Percentiles rank a stretch among this genome's conserved stretches.
These are phyloP conservation scores for Scaptomyza reducta DNA, from an alignment of 2,888 invertebrate species.

Conservation along the genomic window DNA sequence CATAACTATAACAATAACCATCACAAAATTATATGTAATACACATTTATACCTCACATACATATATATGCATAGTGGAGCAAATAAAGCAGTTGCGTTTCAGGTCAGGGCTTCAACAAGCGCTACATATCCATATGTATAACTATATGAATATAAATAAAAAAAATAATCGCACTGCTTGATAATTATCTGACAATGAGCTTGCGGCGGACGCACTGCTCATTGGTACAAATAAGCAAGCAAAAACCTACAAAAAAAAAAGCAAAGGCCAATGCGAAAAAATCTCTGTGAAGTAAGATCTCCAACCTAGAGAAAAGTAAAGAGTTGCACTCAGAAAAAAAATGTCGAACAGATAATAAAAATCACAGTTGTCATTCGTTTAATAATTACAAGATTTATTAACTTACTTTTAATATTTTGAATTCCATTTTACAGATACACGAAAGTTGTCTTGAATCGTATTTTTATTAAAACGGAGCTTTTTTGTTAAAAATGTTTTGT, in stretches of 20 bases:
- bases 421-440: no score
- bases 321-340: slow-evolving; percentile 3
- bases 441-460: no score
- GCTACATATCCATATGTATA: background rate
- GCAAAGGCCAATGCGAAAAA: slow-evolving; percentile 36
- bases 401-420: no score
- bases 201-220: slow-evolving; percentile 26
- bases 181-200: slow-evolving; percentile 78
- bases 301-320: slow-evolving; percentile 35
- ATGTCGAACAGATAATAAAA: no score
- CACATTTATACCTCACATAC: background rate
- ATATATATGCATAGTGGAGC: slow-evolving; percentile 35
- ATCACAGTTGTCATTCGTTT: no score
- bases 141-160: slow-evolving; percentile 21
- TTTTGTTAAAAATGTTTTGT: no score
- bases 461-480: no score
- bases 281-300: slow-evolving; percentile 17
- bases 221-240: slow-evolving; percentile 42
- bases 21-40: slow-evolving; percentile 11
- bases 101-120: slow-evolving; percentile 67
- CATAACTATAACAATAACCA: slow-evolving; percentile 34
- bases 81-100: slow-evolving; percentile 60
- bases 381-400: no score
- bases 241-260: slow-evolving; percentile 20
- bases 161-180: slow-evolving; percentile 51